These are phyloP conservation scores for Anguilla marmorata DNA, from an alignment of 2,797 vertebrate genomes.

Conservation along the genomic window DNA sequence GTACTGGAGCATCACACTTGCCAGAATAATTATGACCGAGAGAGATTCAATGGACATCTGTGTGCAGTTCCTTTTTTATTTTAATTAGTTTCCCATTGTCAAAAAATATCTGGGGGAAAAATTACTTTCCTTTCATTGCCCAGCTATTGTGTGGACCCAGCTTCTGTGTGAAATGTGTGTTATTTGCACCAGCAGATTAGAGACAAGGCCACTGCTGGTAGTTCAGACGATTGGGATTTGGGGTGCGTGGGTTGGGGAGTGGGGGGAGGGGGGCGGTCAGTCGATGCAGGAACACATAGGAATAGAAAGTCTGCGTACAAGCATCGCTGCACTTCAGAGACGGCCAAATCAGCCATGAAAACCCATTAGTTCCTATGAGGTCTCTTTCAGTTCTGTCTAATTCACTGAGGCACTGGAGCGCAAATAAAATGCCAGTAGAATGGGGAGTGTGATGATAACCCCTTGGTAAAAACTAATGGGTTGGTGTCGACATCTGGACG, in stretches of 20 bases:
- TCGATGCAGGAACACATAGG: neutral
- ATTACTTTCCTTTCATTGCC: neutral
- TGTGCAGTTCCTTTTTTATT: constrained; percentile 10
- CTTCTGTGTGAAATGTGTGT: neutral
- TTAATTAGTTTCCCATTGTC: neutral
- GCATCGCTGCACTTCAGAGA: neutral
- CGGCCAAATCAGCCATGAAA: constrained; percentile 30
- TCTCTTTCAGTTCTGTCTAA: neutral
- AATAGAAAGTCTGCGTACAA: neutral
- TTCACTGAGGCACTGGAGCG: neutral
- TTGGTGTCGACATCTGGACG: neutral
- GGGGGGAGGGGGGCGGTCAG: neutral
- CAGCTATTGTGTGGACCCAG: neutral
- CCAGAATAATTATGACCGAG: neutral
- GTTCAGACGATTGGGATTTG: neutral
- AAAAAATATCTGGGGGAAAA: neutral
- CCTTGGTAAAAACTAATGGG: neutral
- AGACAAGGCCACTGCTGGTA: neutral
- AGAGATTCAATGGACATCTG: constrained; percentile 1
- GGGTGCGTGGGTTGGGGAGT: neutral
- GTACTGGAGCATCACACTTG: neutral
- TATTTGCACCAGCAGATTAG: neutral
- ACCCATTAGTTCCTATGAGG: constrained; percentile 22
- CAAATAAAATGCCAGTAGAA: constrained; percentile 17
- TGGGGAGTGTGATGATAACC: constrained; percentile 8